Conservation (phyloP, 2,888 invertebrate species). For the Altica lythri region DNA sequence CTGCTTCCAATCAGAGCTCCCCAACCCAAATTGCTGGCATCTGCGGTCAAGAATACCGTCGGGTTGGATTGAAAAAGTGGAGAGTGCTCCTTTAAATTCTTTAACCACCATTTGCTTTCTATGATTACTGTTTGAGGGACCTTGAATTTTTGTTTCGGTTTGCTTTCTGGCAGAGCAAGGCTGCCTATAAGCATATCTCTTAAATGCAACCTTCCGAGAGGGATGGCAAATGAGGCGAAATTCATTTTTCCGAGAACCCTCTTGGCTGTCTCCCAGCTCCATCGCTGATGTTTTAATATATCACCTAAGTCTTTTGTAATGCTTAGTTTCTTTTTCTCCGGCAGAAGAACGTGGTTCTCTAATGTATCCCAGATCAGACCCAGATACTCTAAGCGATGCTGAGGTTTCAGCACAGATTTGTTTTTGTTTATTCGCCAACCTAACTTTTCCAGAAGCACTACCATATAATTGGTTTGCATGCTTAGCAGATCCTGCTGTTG, state of each 20-base stretch:
- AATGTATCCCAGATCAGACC: background rate
- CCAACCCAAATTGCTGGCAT: conserved; percentile 34
- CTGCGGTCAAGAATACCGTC: conserved; percentile 31
- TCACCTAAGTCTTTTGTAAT: too few species aligned
- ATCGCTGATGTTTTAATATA: too few species aligned
- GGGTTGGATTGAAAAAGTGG: conserved; percentile 27
- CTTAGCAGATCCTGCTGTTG: conserved; percentile 11
- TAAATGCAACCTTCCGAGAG: conserved; percentile 17
- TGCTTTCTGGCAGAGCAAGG: background rate
- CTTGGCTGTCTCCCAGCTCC: conserved; percentile 21
- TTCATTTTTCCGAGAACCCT: conserved; percentile 19
- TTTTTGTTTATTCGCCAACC: background rate
- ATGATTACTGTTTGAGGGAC: conserved; percentile 3
- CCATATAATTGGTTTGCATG: too few species aligned
- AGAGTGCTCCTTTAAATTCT: conserved; percentile 14
- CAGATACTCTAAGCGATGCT: background rate
- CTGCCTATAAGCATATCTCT: conserved; percentile 15
- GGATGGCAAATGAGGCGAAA: conserved; percentile 17
- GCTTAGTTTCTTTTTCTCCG: background rate
- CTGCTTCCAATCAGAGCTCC: conserved; percentile 26
- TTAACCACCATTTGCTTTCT: conserved; percentile 30
- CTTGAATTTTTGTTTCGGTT: conserved; percentile 2
- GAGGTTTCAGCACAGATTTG: background rate
- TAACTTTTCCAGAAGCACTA: background rate
- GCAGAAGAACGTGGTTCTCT: background rate